phyloP scores from a whole-genome alignment of 2,888 invertebrate species.

The Elmis aenea region DNA sequence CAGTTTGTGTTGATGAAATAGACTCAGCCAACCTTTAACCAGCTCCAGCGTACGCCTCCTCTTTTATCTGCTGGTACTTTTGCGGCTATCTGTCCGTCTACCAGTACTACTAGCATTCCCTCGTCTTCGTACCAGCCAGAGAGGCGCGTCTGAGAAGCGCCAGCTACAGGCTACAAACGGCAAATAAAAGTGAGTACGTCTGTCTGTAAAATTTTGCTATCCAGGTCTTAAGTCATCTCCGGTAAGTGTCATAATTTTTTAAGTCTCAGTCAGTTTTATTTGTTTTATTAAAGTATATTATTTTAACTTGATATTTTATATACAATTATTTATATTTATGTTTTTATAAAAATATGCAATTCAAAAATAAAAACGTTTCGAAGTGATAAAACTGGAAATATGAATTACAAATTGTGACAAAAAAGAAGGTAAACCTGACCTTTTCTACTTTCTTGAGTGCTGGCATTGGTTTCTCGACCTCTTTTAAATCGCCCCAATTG shows the following conservation, averaged over 20 bases:
- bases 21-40: slow-evolving; percentile 58
- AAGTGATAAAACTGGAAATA: background rate
- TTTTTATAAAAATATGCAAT: background rate
- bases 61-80: slow-evolving; percentile 60
- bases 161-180: slow-evolving; percentile 18
- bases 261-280: too few relatives aligned
- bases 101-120: slow-evolving; percentile 55
- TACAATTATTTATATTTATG: background rate
- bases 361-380: background rate
- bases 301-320: too few relatives aligned
- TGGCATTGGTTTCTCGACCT: slow-evolving; percentile 81
- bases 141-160: background rate
- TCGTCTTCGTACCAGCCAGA: slow-evolving; percentile 38
- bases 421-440: slow-evolving; percentile 58
- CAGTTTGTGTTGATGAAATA: slow-evolving; percentile 1
- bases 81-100: slow-evolving; percentile 59
- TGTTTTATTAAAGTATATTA: too few relatives aligned
- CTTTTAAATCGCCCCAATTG: slow-evolving; percentile 91
- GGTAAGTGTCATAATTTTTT: too few relatives aligned
- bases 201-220: too few relatives aligned
- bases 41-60: slow-evolving; percentile 61
- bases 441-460: slow-evolving; percentile 89
- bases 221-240: too few relatives aligned
- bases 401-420: background rate
- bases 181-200: slow-evolving; percentile 6